Base-by-base conservation (phyloP, 1,140 invertebrate genomes). In the Nasonia vitripennis region DNA sequence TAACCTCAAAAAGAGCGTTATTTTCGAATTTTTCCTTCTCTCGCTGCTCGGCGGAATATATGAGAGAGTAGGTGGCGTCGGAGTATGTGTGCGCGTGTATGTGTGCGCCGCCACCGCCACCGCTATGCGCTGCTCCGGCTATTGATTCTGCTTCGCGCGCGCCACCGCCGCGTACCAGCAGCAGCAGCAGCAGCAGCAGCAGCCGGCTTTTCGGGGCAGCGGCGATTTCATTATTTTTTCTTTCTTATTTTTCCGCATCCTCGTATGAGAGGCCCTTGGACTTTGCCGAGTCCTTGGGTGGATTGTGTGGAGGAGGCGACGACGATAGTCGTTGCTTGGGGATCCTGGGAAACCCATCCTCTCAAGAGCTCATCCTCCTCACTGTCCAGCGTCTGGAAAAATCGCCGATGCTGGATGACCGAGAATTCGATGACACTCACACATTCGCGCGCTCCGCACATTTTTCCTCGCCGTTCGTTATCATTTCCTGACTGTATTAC, bases 71-170 rank as follows among this genome's bases (percentile, higher is more conserved):
- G 37, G 31, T 20, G 74, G 77, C 70, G 80, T 73, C 62, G 80
- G 23, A 67, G 14, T 45, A 45, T 45, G 74, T 84, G 74, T 85
- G 73, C 73, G 75, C 67, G 78, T 84, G 81, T 51, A 73, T 75
- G 81, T 67, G 51, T 70, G 48, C 75, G 83, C 82, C 55, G 23
- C 45, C 84, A 82, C 79, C 81, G 14, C 41, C 62, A 74, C 73
- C 68, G 3, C 78, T 86, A 62, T 84, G 87, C 79, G 78, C 83
- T 48, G 85, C 88, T 88, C 87, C 87, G 89, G 90, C 90, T 91
- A 91, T 91, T 91, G 90, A 91, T 91, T 91, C 89, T 89, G 89
- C 89, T 89, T 91, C 85, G 79, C 78, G 86, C 86, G 48, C 80
- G 67, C 73, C 41, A 20, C 70, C 27, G 71, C 73, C 37, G 48